Conservation (phyloP, 1,140 invertebrate genomes). For the Heliconius himera region DNA sequence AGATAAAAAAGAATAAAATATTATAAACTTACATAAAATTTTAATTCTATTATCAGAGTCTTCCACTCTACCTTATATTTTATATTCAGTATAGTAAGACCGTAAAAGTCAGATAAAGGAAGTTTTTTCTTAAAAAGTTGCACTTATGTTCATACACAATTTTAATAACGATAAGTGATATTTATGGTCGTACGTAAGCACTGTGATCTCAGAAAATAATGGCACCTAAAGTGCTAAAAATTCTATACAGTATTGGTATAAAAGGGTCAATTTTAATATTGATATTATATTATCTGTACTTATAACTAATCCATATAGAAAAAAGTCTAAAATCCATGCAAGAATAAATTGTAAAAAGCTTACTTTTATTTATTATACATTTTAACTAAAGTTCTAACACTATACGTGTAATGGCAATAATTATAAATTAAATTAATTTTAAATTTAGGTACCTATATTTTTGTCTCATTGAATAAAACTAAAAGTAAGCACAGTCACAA, state of each 20-base stretch:
- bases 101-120: slow-evolving; percentile 13
- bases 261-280: not conserved
- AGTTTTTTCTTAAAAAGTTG: slow-evolving; percentile 17
- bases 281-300: not conserved
- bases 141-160: slow-evolving; percentile 27
- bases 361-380: no score
- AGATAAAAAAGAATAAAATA: no score
- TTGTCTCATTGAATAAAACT: no score
- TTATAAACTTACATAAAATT: no score
- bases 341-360: not conserved
- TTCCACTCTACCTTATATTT: not conserved
- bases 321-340: not conserved
- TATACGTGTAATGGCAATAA: not conserved
- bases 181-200: not conserved
- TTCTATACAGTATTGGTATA: not conserved
- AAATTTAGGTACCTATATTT: no score
- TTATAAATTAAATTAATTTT: no score
- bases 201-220: not conserved
- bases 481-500: no score
- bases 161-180: slow-evolving; percentile 16
- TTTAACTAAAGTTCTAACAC: no score
- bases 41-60: no score
- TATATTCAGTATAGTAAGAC: not conserved
- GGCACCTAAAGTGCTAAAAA: not conserved
- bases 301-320: no score